phyloP scores from a whole-genome alignment of 2,113 vertebrate genomes.

The Lamprologus tigripictilis region DNA sequence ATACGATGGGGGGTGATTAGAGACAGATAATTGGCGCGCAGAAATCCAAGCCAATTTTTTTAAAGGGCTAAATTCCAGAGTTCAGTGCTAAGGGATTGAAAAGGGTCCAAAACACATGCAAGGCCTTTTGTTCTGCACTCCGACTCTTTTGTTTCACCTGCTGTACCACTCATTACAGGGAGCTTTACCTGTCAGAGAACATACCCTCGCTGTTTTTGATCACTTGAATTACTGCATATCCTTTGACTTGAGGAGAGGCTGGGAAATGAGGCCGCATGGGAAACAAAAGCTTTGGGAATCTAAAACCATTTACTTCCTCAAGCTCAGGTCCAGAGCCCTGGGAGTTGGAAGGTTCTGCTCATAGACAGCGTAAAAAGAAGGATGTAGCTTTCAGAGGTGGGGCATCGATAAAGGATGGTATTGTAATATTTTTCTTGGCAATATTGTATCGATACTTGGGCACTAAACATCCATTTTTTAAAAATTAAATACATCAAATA shows the following conservation, averaged over 20 bases:
- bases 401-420: not conserved
- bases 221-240: slow-evolving; percentile 7
- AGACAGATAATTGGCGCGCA: slow-evolving; percentile 38
- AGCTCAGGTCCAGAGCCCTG: not conserved
- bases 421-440: not conserved
- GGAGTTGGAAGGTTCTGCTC: not conserved
- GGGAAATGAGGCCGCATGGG: not conserved
- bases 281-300: not conserved
- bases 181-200: slow-evolving; percentile 49
- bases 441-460: not conserved
- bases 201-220: slow-evolving; percentile 23
- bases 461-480: not conserved
- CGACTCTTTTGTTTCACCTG: slow-evolving; percentile 48
- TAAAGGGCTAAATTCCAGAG: slow-evolving; percentile 30
- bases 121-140: slow-evolving; percentile 36
- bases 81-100: slow-evolving; percentile 23
- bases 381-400: not conserved
- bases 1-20: slow-evolving; percentile 35
- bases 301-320: not conserved
- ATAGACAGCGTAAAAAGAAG: not conserved
- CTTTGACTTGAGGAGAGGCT: not conserved
- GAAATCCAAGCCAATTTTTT: slow-evolving; percentile 16
- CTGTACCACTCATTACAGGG: slow-evolving; percentile 36
- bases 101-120: slow-evolving; percentile 40
- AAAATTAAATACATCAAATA: not conserved